Base-by-base conservation (phyloP, 2,888 invertebrate genomes). In the Mystacides longicornis region DNA sequence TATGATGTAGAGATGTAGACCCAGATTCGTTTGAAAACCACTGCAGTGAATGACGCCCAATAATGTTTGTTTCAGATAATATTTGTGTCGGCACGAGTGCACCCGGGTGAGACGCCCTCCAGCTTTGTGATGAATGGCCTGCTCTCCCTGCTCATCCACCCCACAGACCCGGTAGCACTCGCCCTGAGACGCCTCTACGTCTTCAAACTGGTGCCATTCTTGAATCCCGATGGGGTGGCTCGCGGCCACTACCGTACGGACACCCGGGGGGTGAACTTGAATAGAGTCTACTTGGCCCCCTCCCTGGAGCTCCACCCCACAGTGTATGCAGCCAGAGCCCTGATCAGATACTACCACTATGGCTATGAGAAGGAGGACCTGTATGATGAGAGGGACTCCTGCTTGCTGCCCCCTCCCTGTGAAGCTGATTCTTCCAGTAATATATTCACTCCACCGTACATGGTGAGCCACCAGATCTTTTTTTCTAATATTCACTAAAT, bases 51-150 rank as follows among this genome's bases (percentile, higher is more conserved):
- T n/a, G n/a, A n/a, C n/a, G n/a, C n/a, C n/a, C n/a, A n/a, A n/a
- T n/a, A n/a, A n/a, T n/a, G 14, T 37, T n/a, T 37, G n/a, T 66
- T 66, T 31, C 67, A 87, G 87, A 81, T 93, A 4, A 85, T 91
- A 64, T 87, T 93, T 69, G 74, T 94, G 64, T 92, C 90, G 57
- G 92, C 93, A 3, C 78, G 94, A 58, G 93, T 94, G 51, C 94
- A 94, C 71, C 93, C 93, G 14, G 93, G 93, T 1, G 94, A 94
- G 72, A 93, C 93, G 0, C 93, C 93, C 1, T 89, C 91, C 1
- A 91, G 89, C 70, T 91, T 89, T 72, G 93, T 93, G 14, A 85
- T 93, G 70, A 92, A 93, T 69, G 94, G 94, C 1, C 85, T 93
- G 65, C 73, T 94, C 5, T 87, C 90, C 67, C 82, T 91, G 46